phyloP scores from a whole-genome alignment of 2,888 invertebrate genomes.

The Drosophila nr. fundita region DNA sequence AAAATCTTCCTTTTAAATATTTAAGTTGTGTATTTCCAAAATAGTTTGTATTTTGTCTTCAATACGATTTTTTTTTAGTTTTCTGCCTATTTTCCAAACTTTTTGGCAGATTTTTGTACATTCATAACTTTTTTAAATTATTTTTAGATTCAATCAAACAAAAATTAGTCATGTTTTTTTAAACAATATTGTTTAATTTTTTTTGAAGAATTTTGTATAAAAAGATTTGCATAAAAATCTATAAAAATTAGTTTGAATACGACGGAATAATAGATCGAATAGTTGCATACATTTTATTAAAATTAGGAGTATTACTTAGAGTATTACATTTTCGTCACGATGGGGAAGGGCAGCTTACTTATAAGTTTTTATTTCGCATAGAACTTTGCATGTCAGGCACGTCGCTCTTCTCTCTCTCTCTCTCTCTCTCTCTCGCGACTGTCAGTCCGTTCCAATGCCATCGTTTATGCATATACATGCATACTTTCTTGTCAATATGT shows the following conservation, averaged over 20 bases:
- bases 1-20: background rate
- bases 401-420: too few species aligned
- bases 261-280: too few species aligned
- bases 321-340: slow-evolving; percentile 18
- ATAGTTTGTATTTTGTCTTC: background rate
- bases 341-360: background rate
- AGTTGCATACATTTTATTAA: too few species aligned
- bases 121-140: background rate
- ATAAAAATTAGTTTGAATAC: too few species aligned
- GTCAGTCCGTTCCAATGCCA: slow-evolving; percentile 7
- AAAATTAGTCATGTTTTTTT: background rate
- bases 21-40: background rate
- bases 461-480: background rate
- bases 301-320: slow-evolving; percentile 1
- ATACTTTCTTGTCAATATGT: slow-evolving; percentile 8
- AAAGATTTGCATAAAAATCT: too few species aligned
- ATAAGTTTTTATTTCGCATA: slow-evolving; percentile 35
- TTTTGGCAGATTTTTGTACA: too few species aligned
- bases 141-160: background rate
- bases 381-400: slow-evolving; percentile 49
- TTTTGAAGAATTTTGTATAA: too few species aligned
- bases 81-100: background rate
- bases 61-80: background rate
- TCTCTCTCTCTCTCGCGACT: too few species aligned
- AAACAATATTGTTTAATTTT: too few species aligned